Base-by-base conservation (phyloP, 92 coral and sea anemone genomes). In the Zoanthus solanderi region DNA sequence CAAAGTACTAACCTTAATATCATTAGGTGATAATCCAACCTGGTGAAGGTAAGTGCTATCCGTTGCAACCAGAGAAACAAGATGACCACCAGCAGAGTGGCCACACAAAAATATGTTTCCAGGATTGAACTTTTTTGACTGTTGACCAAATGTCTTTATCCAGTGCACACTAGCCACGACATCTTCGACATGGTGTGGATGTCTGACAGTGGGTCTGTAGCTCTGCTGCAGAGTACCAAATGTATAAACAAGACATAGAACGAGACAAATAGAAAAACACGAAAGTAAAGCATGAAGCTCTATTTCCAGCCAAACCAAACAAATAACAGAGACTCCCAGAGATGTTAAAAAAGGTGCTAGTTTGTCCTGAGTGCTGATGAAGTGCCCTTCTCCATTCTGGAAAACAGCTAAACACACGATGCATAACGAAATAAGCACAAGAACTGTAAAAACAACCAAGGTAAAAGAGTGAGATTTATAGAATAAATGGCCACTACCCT, bases 51-150 rank as follows among this genome's bases (percentile, higher is more conserved):
- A 92, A 3, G 58, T 15, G 18, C 83, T 83, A 68, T 92, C 93
- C 16, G 90, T 30, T 1, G 89, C 84, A 79, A 89, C 71, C 48
- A 92, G 63, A 5, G 94, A 86, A 15, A 89, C 91, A 65, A 89
- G 42, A 60, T 92, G 94, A 3, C 94, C 94, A 5, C 94, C 94
- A 53, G 94, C 94, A 4, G 94, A 92, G 71, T 92, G 93, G 4
- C 94, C 94, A 83, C 94, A 92, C 45, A 92, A 69, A 48, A 89
- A 89, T 14, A 89, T 45, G 44, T 67, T 76, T 47, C 52, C 60
- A n/a, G 71, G 13, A 75, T 87, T 45, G 52, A 75, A 92, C 23
- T 60, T 81, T 68, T 86, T 18, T 52, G 85, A 80, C 13, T 14
- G 29, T 6, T 47, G 77, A n/a, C 88, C 94, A 82, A 45, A 89